Evolutionary conservation across 2,113 vertebrate species (phyloP).

Genomic region (Cranoglanis bouderius): DNA sequence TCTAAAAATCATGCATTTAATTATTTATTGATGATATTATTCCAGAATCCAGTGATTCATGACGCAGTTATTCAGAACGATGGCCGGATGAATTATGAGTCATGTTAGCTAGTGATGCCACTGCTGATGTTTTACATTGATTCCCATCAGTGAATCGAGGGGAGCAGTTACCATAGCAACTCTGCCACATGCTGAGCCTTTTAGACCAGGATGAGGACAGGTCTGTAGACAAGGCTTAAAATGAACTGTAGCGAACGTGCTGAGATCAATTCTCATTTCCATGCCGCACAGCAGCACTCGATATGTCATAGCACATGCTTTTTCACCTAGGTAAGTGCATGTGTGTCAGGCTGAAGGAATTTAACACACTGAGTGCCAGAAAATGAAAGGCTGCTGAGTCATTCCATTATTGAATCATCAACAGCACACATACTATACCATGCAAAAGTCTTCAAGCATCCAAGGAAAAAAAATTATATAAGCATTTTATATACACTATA

Average conservation of each 20-base stretch:
- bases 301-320: not conserved
- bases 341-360: not conserved
- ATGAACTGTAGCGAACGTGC: not conserved
- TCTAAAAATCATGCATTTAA: not conserved
- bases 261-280: not conserved
- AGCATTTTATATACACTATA: not conserved
- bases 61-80: not conserved
- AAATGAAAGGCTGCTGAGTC: not conserved
- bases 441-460: not conserved
- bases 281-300: not conserved
- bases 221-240: not conserved
- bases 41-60: too few species aligned
- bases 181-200: not conserved
- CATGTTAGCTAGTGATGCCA: not conserved
- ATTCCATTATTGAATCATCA: not conserved
- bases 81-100: not conserved
- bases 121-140: constrained; percentile 25
- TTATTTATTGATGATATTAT: not conserved
- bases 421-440: not conserved
- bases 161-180: constrained; percentile 11
- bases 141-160: not conserved
- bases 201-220: not conserved
- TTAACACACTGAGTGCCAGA: not conserved
- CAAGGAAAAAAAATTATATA: not conserved
- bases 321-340: not conserved